Percentiles rank a stretch among this genome's conserved stretches.
These are phyloP conservation scores for Ephialtes manifestator DNA, from an alignment of 2,888 invertebrate species.

Conservation along the genomic window DNA sequence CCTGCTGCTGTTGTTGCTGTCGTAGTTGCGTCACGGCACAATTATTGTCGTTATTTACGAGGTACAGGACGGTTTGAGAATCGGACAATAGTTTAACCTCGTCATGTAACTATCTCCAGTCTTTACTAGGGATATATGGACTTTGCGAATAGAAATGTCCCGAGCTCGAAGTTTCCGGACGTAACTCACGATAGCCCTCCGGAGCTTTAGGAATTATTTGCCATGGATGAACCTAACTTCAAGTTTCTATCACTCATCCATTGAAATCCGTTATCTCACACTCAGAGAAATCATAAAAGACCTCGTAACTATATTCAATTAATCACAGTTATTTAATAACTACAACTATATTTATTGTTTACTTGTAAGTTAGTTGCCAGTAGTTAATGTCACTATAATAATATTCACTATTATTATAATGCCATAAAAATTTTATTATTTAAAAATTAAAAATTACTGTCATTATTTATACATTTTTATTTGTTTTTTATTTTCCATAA, in stretches of 20 bases:
- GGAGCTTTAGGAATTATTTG: slow-evolving; percentile 5
- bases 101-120: slow-evolving; percentile 13
- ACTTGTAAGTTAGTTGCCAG: too few species aligned
- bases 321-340: too few species aligned
- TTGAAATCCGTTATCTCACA: too few species aligned
- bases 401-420: too few species aligned
- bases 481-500: too few species aligned
- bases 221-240: neutral
- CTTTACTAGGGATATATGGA: slow-evolving; percentile 20
- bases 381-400: too few species aligned
- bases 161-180: slow-evolving; percentile 65
- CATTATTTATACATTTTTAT: too few species aligned
- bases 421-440: too few species aligned
- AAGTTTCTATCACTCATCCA: too few species aligned
- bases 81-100: slow-evolving; percentile 77
- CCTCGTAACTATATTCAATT: too few species aligned
- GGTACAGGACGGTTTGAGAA: slow-evolving; percentile 57
- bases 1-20: slow-evolving; percentile 13
- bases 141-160: slow-evolving; percentile 76
- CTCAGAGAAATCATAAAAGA: neutral
- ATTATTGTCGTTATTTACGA: slow-evolving; percentile 78
- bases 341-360: too few species aligned
- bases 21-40: slow-evolving; percentile 75
- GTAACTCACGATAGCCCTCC: slow-evolving; percentile 75
- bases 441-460: too few species aligned